Evolutionary conservation across 2,113 vertebrate genomes (phyloP), one percentile per base, ranked within the genome.

Genomic region (Zosterops borbonicus): DNA sequence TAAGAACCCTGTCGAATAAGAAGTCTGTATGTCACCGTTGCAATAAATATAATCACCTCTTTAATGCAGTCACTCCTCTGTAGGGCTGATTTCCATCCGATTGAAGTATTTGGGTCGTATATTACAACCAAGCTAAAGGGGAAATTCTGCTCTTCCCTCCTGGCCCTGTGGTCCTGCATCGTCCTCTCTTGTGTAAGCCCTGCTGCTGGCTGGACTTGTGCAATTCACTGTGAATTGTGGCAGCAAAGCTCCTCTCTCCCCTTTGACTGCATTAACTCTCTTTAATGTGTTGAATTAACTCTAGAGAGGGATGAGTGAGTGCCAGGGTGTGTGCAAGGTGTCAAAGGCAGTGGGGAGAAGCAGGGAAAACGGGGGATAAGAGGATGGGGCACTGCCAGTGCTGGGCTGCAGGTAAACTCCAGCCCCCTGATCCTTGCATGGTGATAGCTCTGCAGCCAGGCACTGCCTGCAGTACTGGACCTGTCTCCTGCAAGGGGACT

Each of bases 261-360:
- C 19, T 4, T 9, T 1, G 1, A 11, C 42, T 65, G 25, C 25
- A 5, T 50, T 55, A 53, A 12, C n/a, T 67, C 49, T 71, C 31
- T n/a, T 47, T 24, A 59, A 4, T 13, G n/a, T 78, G 31, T 52
- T 71, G 39, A 71, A 46, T 87, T 53, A 28, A 11, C 28, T 62
- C 20, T 18, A 27, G 39, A 42, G 77, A 50, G 39, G 52, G 11
- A 42, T 37, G 31, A 27, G 29, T 41, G 42, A 84, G 33, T 29
- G 1, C 42, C 20, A 2, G 20, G 28, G n/a, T n/a, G 28, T 39
- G 65, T 52, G 23, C 0, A 1, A 49, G 60, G 44, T 76, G 41
- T 73, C 0, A 0, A 37, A 49, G 80, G 24, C 49, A 73, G 50
- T 0, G 0, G 41, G 47, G 65, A 58, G 62, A 71, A 64, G 33